A percentile compares a stretch with the other conserved stretches of the same genome.
Evolutionary conservation across 2,888 invertebrate genomes (phyloP).

Genomic region (Augochlorella aurata): DNA sequence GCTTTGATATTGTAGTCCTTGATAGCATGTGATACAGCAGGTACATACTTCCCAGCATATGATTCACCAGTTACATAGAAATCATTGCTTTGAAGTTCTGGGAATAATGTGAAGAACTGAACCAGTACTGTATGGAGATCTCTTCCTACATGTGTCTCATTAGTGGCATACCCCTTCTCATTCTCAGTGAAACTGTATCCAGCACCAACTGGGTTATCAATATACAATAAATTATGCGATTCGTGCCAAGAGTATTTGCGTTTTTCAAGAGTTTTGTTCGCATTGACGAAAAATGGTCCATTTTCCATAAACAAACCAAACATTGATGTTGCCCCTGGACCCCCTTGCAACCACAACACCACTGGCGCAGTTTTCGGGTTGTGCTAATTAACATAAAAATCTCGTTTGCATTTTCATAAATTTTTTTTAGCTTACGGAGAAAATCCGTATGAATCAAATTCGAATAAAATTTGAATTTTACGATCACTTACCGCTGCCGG

Average conservation of each 20-base stretch:
- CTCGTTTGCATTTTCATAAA: not conserved
- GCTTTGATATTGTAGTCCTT: slow-evolving; percentile 85
- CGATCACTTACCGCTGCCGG: slow-evolving; percentile 85
- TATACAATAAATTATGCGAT: slow-evolving; percentile 91
- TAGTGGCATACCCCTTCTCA: slow-evolving; percentile 89
- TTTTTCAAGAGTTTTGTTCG: slow-evolving; percentile 82
- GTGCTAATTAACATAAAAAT: slow-evolving; percentile 71
- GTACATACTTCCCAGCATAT: slow-evolving; percentile 92
- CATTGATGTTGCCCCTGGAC: slow-evolving; percentile 91
- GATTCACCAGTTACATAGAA: slow-evolving; percentile 96
- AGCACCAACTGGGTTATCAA: slow-evolving; percentile 96
- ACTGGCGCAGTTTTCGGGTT: slow-evolving; percentile 86
- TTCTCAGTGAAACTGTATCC: slow-evolving; percentile 94
- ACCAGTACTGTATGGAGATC: slow-evolving; percentile 89
- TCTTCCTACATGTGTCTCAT: slow-evolving; percentile 90
- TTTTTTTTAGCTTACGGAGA: not conserved
- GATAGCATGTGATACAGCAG: slow-evolving; percentile 89
- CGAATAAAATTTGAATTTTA: not conserved
- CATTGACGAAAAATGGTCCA: slow-evolving; percentile 87
- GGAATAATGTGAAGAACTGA: slow-evolving; percentile 93
- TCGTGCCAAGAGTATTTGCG: slow-evolving; percentile 91
- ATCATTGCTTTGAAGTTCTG: slow-evolving; percentile 87
- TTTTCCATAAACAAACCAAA: slow-evolving; percentile 93
- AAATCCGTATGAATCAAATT: not conserved
- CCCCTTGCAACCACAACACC: slow-evolving; percentile 93